Base-by-base conservation (phyloP, 1,140 invertebrate species). In the Heliconius melpomene region DNA sequence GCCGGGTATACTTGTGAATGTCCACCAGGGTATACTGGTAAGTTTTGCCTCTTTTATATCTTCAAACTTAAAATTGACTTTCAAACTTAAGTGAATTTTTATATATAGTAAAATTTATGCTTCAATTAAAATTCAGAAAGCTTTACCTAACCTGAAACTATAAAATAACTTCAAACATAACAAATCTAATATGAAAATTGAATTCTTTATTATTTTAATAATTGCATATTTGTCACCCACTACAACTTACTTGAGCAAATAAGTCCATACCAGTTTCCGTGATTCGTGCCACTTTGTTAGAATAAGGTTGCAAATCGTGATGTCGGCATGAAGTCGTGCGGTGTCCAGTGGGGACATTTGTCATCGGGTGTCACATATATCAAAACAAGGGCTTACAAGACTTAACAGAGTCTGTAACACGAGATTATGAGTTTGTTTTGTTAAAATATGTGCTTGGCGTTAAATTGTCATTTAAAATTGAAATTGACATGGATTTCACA, bases 1-100 rank as follows among this genome's bases (percentile, higher is more conserved):
- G 98, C 97, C 3, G 97, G 97, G 11, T 98, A 98, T 89, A 97
- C 96, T 1, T 98, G 97, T 92, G 96, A 97, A 83, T 98, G 98
- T 92, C 96, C 97, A 18, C 96, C 97, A 3, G 98, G 98, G 5
- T 99, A 98, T 89, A 98, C 97, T 36, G 98, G 97, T 94, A 93
- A 90, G 91, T 88, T 52, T 50, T 75, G 3, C 36, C 5, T 32
- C 29, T 71, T 16, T 46, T 46, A 13, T 46, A 46, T 46, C 40
- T 16, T 46, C 3, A 46, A 46, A 46, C 13, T 46, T 16, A 16
- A 1, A 46, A 46, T 46, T 46, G 0, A 46, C 0, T 46, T 5
- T 46, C 0, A 46, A 16, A 46, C 13, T 46, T 46, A 3, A 16
- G 1, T 29, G 13, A 46, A 46, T 0, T 16, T 46, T 46, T 3